Base-by-base conservation (phyloP, 2,113 vertebrate species). In the Nesogale talazaci region DNA sequence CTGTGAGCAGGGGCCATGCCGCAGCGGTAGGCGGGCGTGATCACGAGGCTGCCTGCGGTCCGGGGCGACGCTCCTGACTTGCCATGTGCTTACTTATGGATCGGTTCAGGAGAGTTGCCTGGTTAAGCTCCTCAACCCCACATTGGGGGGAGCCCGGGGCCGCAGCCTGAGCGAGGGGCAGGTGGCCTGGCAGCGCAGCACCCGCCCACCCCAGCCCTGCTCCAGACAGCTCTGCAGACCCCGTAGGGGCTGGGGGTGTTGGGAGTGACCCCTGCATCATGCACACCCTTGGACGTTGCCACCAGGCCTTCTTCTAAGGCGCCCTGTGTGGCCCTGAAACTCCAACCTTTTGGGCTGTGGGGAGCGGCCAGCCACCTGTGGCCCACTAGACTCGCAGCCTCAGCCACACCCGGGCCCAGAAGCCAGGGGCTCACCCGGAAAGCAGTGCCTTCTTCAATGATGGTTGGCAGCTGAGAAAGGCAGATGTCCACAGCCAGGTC, bases 401-500 rank as follows among this genome's bases (percentile, higher is more conserved):
- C 56, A 6, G 20, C 46, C 9, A 22, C 56, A 4, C 19, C 27
- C n/a, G 22, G 25, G 34, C 81, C 31, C 2, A 25, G 15, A 19
- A 4, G 61, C 17, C 2, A 0, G 38, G 19, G 56, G 91, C 99
- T 99, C 96, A 99, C 99, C 98, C 99, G 98, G 96, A 99, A 99
- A 16, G 99, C 99, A 1, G 99, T 99, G 96, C 99, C 99, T 86
- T 99, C 99, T 96, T 99, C 99, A 1, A 99, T 99, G 96, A 99
- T 99, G 36, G 99, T 99, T 4, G 99, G 99, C 85, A 99, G 98
- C 95, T 99, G 99, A 88, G 99, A 99, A 84, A 99, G 99, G 95
- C 99, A 99, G 90, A 99, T 99, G 97, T 99, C 99, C 89, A 99
- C 99, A 0, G 99, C 99, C 0, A 99, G 98, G 97, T 99, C 99